Percentiles rank a stretch among this genome's conserved stretches.
Evolutionary conservation across 2,113 vertebrate species (phyloP).

Genomic region (Meleagris gallopavo): DNA sequence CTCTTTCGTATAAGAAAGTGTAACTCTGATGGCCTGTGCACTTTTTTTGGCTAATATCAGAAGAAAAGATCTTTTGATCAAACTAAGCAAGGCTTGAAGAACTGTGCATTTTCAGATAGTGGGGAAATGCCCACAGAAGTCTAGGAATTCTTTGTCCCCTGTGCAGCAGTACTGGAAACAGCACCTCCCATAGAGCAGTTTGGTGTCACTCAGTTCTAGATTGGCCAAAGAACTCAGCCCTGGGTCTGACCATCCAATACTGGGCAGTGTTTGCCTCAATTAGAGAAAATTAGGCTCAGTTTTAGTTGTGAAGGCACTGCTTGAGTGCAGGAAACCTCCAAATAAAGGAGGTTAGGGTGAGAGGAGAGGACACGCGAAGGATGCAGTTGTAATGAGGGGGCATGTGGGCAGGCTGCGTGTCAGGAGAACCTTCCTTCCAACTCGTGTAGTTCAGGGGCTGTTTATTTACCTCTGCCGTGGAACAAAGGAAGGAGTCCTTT

Average conservation of each 20-base stretch:
- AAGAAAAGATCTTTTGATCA: neutral
- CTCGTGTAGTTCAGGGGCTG: neutral
- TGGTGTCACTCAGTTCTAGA: neutral
- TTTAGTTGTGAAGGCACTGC: neutral
- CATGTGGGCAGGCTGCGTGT: accelerated
- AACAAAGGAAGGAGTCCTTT: neutral
- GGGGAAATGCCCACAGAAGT: accelerated
- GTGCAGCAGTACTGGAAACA: neutral
- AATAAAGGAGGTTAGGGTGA: accelerated
- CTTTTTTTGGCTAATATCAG: neutral
- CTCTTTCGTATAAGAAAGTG: neutral
- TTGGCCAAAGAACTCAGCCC: neutral
- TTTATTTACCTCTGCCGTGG: neutral
- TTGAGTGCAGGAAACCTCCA: neutral
- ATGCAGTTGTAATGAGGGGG: neutral
- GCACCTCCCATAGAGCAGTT: too few species aligned
- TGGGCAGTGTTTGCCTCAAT: accelerated
- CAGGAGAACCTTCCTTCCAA: neutral
- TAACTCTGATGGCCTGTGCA: neutral
- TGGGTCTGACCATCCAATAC: too few species aligned
- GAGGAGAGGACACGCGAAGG: neutral
- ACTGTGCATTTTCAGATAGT: accelerated
- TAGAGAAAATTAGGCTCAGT: neutral
- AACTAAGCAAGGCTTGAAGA: neutral
- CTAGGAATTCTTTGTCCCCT: neutral